phyloP scores from a whole-genome alignment of 2,113 vertebrate species.

The Forbesichthys papilliferus region DNA sequence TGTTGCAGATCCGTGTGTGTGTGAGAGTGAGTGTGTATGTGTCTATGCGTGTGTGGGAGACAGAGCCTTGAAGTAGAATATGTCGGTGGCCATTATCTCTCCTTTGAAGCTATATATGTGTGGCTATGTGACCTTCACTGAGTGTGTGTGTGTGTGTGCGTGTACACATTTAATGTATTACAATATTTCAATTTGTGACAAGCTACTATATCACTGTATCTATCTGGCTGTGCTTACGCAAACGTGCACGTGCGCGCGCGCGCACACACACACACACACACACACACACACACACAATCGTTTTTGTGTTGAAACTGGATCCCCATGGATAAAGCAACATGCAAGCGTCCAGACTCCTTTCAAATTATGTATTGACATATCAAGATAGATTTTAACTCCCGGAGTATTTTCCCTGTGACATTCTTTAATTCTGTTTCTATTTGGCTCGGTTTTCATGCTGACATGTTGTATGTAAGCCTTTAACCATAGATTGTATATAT shows the following conservation, averaged over 20 bases:
- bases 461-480: no score
- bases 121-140: constrained; percentile 5
- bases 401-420: no score
- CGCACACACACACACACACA: constrained; percentile 9
- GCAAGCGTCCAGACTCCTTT: background rate
- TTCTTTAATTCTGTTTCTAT: no score
- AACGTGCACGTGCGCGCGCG: background rate
- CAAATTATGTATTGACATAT: background rate
- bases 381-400: no score
- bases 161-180: background rate
- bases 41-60: background rate
- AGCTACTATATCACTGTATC: constrained; percentile 1
- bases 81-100: background rate
- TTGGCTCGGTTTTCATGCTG: no score
- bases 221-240: background rate
- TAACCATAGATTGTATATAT: no score
- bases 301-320: background rate
- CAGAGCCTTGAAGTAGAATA: constrained; percentile 1
- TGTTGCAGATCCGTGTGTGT: background rate
- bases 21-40: background rate
- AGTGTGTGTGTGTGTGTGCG: constrained; percentile 3
- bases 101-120: constrained; percentile 2
- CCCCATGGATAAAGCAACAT: background rate
- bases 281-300: constrained; percentile 5
- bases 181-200: constrained; percentile 1